A percentile compares a stretch with the other conserved stretches of the same genome.
Conservation (phyloP, 53 echinoderm and acorn worm genomes). For the Holothuria leucospilota region DNA sequence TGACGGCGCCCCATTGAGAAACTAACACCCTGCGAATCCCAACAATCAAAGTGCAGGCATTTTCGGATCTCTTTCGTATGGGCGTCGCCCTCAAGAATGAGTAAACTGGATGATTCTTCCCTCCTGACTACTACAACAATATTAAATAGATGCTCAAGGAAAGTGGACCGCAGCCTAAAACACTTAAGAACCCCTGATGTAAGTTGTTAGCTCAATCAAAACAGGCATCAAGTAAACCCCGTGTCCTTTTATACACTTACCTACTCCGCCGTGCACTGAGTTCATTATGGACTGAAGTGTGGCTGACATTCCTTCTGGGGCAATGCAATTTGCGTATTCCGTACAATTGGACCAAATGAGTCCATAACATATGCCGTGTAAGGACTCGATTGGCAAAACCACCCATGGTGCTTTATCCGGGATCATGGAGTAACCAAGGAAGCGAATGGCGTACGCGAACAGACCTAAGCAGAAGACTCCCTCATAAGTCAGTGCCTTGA, state of each 20-base stretch:
- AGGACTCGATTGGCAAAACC: constrained; percentile 64
- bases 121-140: no score
- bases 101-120: no score
- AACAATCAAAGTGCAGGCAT: no score
- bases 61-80: no score
- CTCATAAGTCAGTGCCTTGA: constrained; percentile 65
- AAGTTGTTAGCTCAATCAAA: no score
- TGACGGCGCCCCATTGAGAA: no score
- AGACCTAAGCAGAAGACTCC: constrained; percentile 69
- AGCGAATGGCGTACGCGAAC: constrained; percentile 65
- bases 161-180: no score
- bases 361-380: constrained; percentile 78
- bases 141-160: no score
- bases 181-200: no score
- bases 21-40: no score
- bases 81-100: no score
- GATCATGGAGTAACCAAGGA: constrained; percentile 62
- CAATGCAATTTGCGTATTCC: constrained; percentile 54
- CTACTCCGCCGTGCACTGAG: constrained; percentile 58
- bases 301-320: constrained; percentile 70
- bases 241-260: constrained; percentile 43
- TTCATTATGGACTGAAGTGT: constrained; percentile 67
- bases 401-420: constrained; percentile 59
- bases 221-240: no score
- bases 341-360: constrained; percentile 69